phyloP scores from a whole-genome alignment of 2,797 vertebrate genomes.

The Microchirus variegatus region DNA sequence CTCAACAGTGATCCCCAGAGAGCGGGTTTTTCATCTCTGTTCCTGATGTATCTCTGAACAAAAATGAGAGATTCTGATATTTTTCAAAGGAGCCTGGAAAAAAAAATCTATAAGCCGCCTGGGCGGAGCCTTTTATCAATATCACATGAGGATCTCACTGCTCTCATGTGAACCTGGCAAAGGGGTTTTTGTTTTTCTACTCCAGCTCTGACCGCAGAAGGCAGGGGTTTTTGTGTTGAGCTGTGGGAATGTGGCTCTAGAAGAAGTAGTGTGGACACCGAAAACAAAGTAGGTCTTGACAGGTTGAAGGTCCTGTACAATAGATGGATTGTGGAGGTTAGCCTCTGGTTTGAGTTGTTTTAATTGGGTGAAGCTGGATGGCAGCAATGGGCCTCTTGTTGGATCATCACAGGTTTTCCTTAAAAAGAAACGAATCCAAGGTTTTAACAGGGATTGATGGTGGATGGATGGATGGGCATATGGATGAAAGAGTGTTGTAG shows the following conservation, averaged over 20 bases:
- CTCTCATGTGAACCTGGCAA: constrained; percentile 60
- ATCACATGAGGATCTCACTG: constrained; percentile 70
- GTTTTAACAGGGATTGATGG: not conserved
- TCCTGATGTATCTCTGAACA: constrained; percentile 68
- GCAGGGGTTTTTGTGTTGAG: constrained; percentile 33
- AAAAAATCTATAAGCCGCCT: constrained; percentile 74
- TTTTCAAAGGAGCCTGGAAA: constrained; percentile 75
- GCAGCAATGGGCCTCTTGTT: constrained; percentile 1
- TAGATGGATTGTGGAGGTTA: constrained; percentile 34
- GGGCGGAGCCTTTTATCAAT: constrained; percentile 78
- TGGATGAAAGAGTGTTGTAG: constrained; percentile 13
- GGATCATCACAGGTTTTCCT: constrained; percentile 11
- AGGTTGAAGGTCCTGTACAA: constrained; percentile 45
- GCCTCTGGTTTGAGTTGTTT: constrained; percentile 25
- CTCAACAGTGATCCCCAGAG: constrained; percentile 58
- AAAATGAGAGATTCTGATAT: constrained; percentile 70
- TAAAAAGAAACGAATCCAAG: constrained; percentile 18
- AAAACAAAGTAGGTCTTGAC: constrained; percentile 62
- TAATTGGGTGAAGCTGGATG: constrained; percentile 31
- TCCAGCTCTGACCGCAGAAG: constrained; percentile 35
- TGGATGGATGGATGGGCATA: constrained; percentile 13
- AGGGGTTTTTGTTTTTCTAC: constrained; percentile 53
- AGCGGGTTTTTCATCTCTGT: constrained; percentile 74
- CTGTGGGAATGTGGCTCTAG: constrained; percentile 46
- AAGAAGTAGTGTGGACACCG: constrained; percentile 43